These are phyloP conservation scores for Araneus ventricosus DNA, from an alignment of 1,140 invertebrate species.

Conservation along the genomic window DNA sequence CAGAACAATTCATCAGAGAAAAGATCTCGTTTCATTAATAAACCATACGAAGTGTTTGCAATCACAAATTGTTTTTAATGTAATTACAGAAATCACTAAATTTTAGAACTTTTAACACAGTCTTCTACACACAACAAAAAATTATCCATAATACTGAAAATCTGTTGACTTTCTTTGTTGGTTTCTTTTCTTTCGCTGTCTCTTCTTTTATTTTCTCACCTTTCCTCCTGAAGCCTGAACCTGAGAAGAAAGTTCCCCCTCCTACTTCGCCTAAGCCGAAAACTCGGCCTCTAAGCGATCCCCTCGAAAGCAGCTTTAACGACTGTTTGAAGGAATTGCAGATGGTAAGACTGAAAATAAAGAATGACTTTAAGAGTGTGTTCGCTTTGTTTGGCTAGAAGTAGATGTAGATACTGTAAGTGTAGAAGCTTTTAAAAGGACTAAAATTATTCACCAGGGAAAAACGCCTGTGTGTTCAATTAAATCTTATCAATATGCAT, in stretches of 20 bases:
- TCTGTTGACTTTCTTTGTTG: background rate
- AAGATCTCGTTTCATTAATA: no score
- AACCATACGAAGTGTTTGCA: no score
- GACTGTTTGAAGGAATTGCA: conserved; percentile 63
- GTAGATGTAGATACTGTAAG: background rate
- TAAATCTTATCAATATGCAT: no score
- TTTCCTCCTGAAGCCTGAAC: conserved; percentile 35
- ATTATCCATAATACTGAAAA: no score
- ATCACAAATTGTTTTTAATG: no score
- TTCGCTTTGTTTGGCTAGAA: background rate
- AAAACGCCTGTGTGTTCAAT: no score
- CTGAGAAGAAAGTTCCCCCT: conserved; percentile 51
- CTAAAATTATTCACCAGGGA: background rate
- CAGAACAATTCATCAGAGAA: no score
- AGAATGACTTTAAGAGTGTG: background rate
- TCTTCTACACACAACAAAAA: no score
- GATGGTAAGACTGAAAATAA: conserved; percentile 47
- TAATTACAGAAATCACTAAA: no score
- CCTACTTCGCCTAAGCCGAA: conserved; percentile 63
- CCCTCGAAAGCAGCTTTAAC: background rate
- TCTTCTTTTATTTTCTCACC: background rate
- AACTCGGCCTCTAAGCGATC: conserved; percentile 44
- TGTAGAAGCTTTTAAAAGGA: background rate
- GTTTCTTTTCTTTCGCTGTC: background rate
- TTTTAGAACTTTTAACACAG: no score